A percentile compares a stretch with the other conserved stretches of the same genome.
Conservation (phyloP, 2,888 invertebrate genomes). For the Zhuqinia jingwanae region DNA sequence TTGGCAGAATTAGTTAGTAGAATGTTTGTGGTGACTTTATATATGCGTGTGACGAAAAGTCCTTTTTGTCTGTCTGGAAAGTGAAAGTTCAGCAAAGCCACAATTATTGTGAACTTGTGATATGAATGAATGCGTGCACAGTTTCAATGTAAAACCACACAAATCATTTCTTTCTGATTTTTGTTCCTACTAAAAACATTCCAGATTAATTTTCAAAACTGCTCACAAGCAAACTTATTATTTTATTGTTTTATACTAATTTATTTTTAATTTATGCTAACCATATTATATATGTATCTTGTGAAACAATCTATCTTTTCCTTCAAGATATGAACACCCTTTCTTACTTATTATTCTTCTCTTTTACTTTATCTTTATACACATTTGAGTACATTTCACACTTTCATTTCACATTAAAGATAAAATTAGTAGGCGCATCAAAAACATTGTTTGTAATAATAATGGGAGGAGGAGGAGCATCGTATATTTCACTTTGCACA, state of each 20-base stretch:
- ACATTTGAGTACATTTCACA: not conserved
- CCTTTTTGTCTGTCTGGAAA: slow-evolving; percentile 23
- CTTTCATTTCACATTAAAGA: not conserved
- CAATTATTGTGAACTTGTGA: not conserved
- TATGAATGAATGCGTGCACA: slow-evolving; percentile 26
- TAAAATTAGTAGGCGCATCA: not conserved
- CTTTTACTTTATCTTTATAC: slow-evolving; percentile 16
- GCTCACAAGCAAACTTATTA: slow-evolving; percentile 19
- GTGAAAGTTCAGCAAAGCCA: slow-evolving; percentile 19
- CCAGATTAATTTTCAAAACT: not conserved
- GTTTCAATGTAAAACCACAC: not conserved
- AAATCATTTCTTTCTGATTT: not conserved
- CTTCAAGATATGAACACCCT: not conserved
- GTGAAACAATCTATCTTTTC: not conserved
- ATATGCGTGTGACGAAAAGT: slow-evolving; percentile 41
- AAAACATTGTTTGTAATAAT: too few relatives aligned
- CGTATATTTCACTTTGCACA: not conserved
- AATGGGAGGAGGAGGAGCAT: too few relatives aligned
- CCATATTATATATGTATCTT: not conserved
- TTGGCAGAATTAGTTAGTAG: not conserved
- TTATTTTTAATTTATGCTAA: not conserved
- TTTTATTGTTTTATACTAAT: not conserved
- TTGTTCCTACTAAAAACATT: not conserved
- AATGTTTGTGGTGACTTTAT: slow-evolving; percentile 23
- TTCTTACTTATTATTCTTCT: slow-evolving; percentile 26